Conservation (phyloP, 2,888 invertebrate genomes). For the Ectropis crepuscularia region DNA sequence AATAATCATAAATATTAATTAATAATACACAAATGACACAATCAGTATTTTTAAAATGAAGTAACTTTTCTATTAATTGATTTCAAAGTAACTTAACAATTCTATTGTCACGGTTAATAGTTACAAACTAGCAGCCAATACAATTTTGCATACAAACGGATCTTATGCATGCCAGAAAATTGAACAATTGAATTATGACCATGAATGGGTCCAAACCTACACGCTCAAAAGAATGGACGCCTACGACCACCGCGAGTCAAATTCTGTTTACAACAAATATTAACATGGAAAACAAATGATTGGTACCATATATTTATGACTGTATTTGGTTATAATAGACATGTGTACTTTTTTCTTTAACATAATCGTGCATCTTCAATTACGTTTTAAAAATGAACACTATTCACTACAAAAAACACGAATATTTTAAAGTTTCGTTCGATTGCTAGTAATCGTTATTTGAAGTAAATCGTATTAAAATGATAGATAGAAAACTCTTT, state of each 20-base stretch:
- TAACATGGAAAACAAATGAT: slow-evolving; percentile 68
- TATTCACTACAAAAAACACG: not conserved
- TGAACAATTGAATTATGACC: slow-evolving; percentile 71
- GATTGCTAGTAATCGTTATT: no score
- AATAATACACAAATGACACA: slow-evolving; percentile 1
- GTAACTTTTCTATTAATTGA: slow-evolving; percentile 43
- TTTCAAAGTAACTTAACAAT: slow-evolving; percentile 51
- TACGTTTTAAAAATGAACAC: slow-evolving; percentile 1
- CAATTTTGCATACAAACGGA: slow-evolving; percentile 69
- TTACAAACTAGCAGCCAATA: slow-evolving; percentile 53
- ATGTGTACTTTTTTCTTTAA: slow-evolving; percentile 54
- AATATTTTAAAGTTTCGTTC: no score
- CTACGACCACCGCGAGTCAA: slow-evolving; percentile 64
- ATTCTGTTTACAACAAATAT: slow-evolving; percentile 68
- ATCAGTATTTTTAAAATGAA: slow-evolving; percentile 10
- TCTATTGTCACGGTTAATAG: slow-evolving; percentile 47
- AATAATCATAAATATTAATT: no score
- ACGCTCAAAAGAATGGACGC: slow-evolving; percentile 61
- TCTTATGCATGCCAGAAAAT: slow-evolving; percentile 57
- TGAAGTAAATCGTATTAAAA: no score
- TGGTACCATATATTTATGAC: slow-evolving; percentile 48
- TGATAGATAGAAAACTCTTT: no score
- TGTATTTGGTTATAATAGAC: slow-evolving; percentile 64
- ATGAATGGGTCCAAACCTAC: slow-evolving; percentile 62
- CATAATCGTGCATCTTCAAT: not conserved